Conservation (phyloP, 1,140 invertebrate genomes). For the Heliothis subflexa region DNA sequence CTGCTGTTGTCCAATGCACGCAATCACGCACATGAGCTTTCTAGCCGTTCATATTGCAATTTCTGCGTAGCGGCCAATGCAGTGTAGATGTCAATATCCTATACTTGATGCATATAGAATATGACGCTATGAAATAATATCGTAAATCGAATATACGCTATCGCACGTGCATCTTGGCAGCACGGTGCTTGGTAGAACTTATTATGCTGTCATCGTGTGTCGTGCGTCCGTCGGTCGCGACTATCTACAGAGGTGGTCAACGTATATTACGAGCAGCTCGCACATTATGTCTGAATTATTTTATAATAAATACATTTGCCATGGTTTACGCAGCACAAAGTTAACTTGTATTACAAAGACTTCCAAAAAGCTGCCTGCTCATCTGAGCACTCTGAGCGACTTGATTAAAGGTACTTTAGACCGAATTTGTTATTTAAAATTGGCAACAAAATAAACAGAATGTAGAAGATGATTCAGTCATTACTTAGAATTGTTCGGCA, state of each 20-base stretch:
- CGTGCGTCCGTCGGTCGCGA: conserved; percentile 61
- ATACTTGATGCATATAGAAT: neutral
- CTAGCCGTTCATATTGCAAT: conserved; percentile 47
- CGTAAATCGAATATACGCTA: conserved; percentile 60
- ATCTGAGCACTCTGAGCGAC: neutral
- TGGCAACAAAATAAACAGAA: conserved; percentile 31
- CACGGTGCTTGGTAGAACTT: conserved; percentile 54
- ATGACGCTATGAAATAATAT: conserved; percentile 51
- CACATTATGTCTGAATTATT: conserved; percentile 63
- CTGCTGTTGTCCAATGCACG: conserved; percentile 51
- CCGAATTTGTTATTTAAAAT: neutral
- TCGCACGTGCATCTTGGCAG: conserved; percentile 76
- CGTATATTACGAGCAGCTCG: conserved; percentile 62
- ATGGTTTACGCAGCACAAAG: neutral
- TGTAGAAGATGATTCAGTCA: conserved; percentile 42
- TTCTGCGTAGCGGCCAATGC: conserved; percentile 17
- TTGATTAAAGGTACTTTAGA: neutral
- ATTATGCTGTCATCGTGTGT: conserved; percentile 69
- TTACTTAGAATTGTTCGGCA: conserved; percentile 44
- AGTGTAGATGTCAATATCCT: neutral
- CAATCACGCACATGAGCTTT: conserved; percentile 59
- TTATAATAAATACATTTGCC: conserved; percentile 29
- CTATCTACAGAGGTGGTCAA: conserved; percentile 68
- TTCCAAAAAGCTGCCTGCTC: neutral
- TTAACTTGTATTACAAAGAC: neutral